Percentiles rank a stretch among this genome's conserved stretches.
phyloP scores from a whole-genome alignment of 2,888 invertebrate genomes.

The Sinopyrophorus schimmeli region DNA sequence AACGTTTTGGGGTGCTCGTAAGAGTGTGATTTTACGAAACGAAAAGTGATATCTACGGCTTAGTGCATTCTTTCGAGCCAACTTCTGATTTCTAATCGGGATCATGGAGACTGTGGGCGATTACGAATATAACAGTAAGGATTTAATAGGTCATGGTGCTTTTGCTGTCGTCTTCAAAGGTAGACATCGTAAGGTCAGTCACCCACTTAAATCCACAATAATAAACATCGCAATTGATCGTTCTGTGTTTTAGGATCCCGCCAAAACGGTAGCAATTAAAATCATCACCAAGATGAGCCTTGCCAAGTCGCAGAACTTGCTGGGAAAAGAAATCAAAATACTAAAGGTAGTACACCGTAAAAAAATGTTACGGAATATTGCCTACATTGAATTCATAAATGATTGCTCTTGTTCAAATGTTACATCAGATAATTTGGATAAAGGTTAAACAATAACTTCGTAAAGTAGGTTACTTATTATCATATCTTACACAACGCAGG shows the following conservation, averaged over 20 bases:
- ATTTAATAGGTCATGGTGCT: slow-evolving; percentile 98
- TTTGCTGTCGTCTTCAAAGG: slow-evolving; percentile 99
- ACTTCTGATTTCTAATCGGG: no score
- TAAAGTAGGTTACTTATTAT: no score
- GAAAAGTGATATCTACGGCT: neutral
- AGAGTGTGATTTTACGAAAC: slow-evolving; percentile 6
- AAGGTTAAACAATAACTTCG: no score
- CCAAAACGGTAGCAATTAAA: slow-evolving; percentile 93
- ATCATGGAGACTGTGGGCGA: slow-evolving; percentile 70
- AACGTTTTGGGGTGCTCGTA: neutral
- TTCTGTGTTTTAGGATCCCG: slow-evolving; percentile 74
- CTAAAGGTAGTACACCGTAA: no score
- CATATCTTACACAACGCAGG: no score
- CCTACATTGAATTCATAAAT: no score
- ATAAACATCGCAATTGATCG: slow-evolving; percentile 26
- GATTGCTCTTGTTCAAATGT: no score
- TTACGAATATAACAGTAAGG: slow-evolving; percentile 95
- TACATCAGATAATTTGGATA: no score
- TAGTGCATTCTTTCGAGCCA: no score
- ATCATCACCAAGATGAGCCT: slow-evolving; percentile 97
- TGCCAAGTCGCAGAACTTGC: slow-evolving; percentile 93
- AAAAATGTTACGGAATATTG: no score
- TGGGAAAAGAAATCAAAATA: slow-evolving; percentile 99
- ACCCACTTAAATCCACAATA: no score
- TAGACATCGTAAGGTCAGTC: slow-evolving; percentile 82